Conservation (phyloP, 2,797 vertebrate genomes). For the Trachurus trachurus region DNA sequence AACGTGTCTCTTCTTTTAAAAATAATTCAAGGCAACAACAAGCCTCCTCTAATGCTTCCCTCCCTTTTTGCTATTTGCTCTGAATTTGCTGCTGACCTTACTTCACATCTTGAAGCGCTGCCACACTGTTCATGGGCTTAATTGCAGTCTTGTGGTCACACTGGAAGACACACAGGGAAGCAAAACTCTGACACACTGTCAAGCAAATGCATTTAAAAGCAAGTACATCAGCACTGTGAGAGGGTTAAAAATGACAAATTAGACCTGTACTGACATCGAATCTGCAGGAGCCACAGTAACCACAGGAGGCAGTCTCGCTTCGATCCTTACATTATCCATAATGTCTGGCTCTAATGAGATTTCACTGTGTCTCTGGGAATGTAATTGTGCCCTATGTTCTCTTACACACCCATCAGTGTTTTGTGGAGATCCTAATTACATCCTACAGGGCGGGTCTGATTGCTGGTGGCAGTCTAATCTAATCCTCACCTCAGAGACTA, state of each 20-base stretch:
- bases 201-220: not conserved
- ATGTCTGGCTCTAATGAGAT: slow-evolving; percentile 45
- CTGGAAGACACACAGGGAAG: not conserved
- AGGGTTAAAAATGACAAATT: not conserved
- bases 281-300: slow-evolving; percentile 17
- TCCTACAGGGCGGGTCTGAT: slow-evolving; percentile 50
- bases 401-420: slow-evolving; percentile 51
- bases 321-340: slow-evolving; percentile 30
- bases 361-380: slow-evolving; percentile 37
- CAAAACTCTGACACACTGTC: not conserved
- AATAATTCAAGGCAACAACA: not conserved
- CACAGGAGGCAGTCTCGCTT: slow-evolving; percentile 19
- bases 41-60: not conserved
- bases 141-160: not conserved
- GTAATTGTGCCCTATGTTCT: slow-evolving; percentile 53
- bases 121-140: not conserved
- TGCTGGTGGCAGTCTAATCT: slow-evolving; percentile 69
- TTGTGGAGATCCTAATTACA: slow-evolving; percentile 68
- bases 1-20: too few relatives aligned
- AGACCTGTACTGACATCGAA: slow-evolving; percentile 27
- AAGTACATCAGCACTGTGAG: not conserved
- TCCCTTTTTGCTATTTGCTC: not conserved
- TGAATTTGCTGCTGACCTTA: slow-evolving; percentile 1
- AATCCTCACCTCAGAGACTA: slow-evolving; percentile 65
- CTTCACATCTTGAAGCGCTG: not conserved